phyloP scores from a whole-genome alignment of 2,888 invertebrate genomes.

The Ceramica pisi region DNA sequence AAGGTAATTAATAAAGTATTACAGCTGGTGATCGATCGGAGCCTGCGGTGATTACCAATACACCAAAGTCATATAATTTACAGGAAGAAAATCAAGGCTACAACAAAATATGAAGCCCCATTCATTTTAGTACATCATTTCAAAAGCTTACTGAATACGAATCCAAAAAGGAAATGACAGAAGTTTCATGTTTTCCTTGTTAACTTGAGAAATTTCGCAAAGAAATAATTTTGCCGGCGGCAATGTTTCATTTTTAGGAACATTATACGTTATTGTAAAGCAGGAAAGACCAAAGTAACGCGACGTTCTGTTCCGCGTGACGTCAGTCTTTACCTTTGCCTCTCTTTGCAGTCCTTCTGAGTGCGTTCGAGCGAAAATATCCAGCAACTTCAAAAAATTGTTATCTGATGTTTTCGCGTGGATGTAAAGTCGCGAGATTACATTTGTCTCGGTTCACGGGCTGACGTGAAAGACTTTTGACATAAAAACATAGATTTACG shows the following conservation, averaged over 20 bases:
- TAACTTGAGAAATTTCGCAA: constrained; percentile 76
- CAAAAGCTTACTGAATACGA: constrained; percentile 64
- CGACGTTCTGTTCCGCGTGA: constrained; percentile 65
- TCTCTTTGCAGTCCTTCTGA: constrained; percentile 74
- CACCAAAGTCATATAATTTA: constrained; percentile 28
- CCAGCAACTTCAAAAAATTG: constrained; percentile 76
- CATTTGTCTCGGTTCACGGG: constrained; percentile 54
- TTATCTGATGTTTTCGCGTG: constrained; percentile 73
- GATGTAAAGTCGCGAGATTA: constrained; percentile 67
- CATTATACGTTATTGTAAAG: constrained; percentile 70
- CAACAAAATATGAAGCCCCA: constrained; percentile 29
- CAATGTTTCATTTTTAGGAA: constrained; percentile 67
- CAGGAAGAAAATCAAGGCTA: constrained; percentile 21
- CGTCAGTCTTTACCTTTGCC: constrained; percentile 72
- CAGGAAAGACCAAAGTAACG: constrained; percentile 73
- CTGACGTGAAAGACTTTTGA: constrained; percentile 50
- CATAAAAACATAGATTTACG: constrained; percentile 48
- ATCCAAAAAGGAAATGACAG: constrained; percentile 75
- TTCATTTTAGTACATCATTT: constrained; percentile 55
- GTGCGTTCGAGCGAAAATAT: constrained; percentile 78
- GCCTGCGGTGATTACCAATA: constrained; percentile 24
- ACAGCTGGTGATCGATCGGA: constrained; percentile 18
- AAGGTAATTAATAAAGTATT: constrained; percentile 50
- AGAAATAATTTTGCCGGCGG: constrained; percentile 73
- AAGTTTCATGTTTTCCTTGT: constrained; percentile 82